These are phyloP conservation scores for Lepas anatifera DNA, from an alignment of 2,888 invertebrate species.

Conservation along the genomic window DNA sequence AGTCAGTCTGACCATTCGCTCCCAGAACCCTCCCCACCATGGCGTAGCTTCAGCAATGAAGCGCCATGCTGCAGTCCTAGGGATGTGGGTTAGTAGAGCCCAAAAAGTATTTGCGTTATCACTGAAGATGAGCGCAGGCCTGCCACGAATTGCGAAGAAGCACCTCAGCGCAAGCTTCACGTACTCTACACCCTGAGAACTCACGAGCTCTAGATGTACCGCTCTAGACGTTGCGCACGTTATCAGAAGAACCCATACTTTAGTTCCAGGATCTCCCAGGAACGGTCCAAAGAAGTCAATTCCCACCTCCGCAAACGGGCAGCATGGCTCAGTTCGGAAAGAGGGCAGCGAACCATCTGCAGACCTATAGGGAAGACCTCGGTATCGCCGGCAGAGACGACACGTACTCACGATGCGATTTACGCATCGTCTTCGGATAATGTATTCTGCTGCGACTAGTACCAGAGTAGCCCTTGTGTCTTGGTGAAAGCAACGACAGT, in stretches of 20 bases:
- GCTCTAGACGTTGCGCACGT: neutral
- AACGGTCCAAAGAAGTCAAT: neutral
- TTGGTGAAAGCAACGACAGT: neutral
- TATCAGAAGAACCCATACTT: neutral
- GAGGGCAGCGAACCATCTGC: neutral
- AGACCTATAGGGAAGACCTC: neutral
- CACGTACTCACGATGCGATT: neutral
- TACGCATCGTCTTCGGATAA: neutral
- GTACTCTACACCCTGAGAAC: neutral
- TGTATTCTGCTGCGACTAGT: neutral
- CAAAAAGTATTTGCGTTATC: neutral
- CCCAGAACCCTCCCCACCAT: slow-evolving; percentile 2
- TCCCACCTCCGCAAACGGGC: neutral
- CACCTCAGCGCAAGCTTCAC: neutral
- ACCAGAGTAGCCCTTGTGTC: neutral
- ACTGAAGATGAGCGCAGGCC: neutral
- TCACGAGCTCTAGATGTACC: neutral
- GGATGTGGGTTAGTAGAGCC: neutral
- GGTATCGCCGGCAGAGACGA: neutral
- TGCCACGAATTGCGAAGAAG: neutral
- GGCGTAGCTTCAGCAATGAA: neutral
- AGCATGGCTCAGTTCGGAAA: neutral
- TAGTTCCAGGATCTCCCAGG: neutral
- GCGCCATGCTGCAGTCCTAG: neutral
- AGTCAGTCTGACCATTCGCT: neutral